Evolutionary conservation across 2,888 invertebrate genomes (phyloP).

Genomic region (Baccha elongata): DNA sequence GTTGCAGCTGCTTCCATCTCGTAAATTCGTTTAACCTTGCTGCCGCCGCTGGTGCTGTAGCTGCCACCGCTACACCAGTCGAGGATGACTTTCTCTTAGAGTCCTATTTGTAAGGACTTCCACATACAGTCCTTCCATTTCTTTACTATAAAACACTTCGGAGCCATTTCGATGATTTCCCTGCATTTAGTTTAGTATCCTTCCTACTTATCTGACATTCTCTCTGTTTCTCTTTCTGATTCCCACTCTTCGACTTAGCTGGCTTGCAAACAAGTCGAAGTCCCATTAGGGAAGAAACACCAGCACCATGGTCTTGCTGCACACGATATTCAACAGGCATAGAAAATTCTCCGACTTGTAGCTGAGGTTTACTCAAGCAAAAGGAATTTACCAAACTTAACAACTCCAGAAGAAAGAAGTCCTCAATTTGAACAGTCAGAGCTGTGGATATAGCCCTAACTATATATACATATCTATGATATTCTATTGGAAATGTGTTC

Average conservation of each 20-base stretch:
- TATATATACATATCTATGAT: conserved; percentile 46
- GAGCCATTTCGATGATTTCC: conserved; percentile 71
- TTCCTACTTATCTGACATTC: conserved; percentile 48
- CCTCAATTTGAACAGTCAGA: conserved; percentile 44
- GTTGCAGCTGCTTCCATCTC: conserved; percentile 70
- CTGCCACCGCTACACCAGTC: conserved; percentile 25
- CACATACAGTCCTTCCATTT: conserved; percentile 34
- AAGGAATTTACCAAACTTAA: conserved; percentile 76
- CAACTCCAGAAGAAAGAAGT: conserved; percentile 43
- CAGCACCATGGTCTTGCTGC: conserved; percentile 32
- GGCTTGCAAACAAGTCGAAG: conserved; percentile 62
- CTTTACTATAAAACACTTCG: conserved; percentile 66
- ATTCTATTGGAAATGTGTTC: conserved; percentile 26
- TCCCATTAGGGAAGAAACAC: conserved; percentile 55
- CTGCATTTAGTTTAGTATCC: conserved; percentile 70
- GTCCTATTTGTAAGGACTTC: conserved; percentile 58
- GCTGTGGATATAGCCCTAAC: conserved; percentile 49
- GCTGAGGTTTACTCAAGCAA: conserved; percentile 80
- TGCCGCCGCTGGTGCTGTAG: conserved; percentile 8
- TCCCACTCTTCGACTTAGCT: conserved; percentile 3
- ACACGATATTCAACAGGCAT: conserved; percentile 70
- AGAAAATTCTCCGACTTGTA: conserved; percentile 61
- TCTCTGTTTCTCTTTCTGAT: conserved; percentile 4
- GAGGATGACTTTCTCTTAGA: conserved; percentile 57
- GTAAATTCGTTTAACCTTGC: conserved; percentile 73